A percentile compares a stretch with the other conserved stretches of the same genome.
phyloP scores from a whole-genome alignment of 1,140 invertebrate species.

The Drosophila pseudoobscura region DNA sequence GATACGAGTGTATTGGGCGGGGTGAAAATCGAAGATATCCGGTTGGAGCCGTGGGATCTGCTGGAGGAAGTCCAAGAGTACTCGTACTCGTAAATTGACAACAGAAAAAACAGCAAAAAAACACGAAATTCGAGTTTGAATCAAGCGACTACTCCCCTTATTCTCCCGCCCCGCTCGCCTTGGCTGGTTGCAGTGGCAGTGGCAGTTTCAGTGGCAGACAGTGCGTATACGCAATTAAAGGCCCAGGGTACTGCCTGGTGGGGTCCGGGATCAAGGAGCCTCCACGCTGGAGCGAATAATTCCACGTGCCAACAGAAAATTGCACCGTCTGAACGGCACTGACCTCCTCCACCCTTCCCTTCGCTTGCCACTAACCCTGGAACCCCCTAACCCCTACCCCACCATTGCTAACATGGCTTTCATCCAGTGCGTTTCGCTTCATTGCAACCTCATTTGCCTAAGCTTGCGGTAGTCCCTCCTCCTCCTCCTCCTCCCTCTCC shows the following conservation, averaged over 20 bases:
- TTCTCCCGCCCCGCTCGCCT: neutral
- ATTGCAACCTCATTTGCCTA: slow-evolving; percentile 62
- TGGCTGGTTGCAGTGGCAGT: too few species aligned
- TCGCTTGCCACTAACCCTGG: neutral
- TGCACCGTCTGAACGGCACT: slow-evolving; percentile 15
- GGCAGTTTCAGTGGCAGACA: neutral
- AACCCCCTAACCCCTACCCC: slow-evolving; percentile 1
- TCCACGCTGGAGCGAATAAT: slow-evolving; percentile 25
- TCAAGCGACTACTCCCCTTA: neutral
- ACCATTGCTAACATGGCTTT: slow-evolving; percentile 46
- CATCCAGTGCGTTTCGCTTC: slow-evolving; percentile 65
- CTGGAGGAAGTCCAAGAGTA: slow-evolving; percentile 22
- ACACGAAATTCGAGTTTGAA: neutral
- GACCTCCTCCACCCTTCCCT: neutral
- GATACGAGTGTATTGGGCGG: slow-evolving; percentile 38
- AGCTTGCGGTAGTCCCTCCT: slow-evolving; percentile 57
- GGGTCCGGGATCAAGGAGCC: too few species aligned
- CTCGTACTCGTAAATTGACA: too few species aligned
- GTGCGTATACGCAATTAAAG: slow-evolving; percentile 72
- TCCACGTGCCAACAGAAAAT: slow-evolving; percentile 57
- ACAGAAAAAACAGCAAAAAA: neutral
- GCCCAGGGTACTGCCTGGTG: too few species aligned
- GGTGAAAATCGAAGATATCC: slow-evolving; percentile 72
- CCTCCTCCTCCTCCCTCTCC: neutral
- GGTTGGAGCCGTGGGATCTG: slow-evolving; percentile 36